phyloP scores from a whole-genome alignment of 2,888 invertebrate genomes.

The Drosophila acutilabella region DNA sequence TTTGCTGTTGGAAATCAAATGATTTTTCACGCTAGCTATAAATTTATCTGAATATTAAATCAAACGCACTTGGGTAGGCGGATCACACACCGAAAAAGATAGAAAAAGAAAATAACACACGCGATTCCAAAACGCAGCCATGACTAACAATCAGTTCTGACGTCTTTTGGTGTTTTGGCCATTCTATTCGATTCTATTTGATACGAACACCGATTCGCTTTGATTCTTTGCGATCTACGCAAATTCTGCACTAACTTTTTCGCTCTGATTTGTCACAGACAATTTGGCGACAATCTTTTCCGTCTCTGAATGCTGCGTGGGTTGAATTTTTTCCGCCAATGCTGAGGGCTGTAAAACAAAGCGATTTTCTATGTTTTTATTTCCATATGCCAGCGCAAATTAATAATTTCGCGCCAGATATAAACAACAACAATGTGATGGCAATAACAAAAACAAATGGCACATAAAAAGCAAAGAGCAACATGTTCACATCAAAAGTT shows the following conservation, averaged over 20 bases:
- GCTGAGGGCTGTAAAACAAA: constrained; percentile 53
- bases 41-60: constrained; percentile 44
- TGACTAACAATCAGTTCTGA: constrained; percentile 69
- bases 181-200: constrained; percentile 2
- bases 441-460: constrained; percentile 55
- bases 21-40: constrained; percentile 50
- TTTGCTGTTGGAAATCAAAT: constrained; percentile 63
- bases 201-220: neutral
- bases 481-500: constrained; percentile 71
- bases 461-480: constrained; percentile 63
- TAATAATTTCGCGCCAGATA: constrained; percentile 59
- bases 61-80: constrained; percentile 42
- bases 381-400: constrained; percentile 41
- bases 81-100: neutral
- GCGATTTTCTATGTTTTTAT: constrained; percentile 65
- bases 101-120: neutral
- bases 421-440: constrained; percentile 51
- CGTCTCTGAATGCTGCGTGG: constrained; percentile 20
- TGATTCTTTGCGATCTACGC: constrained; percentile 57
- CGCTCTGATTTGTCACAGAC: constrained; percentile 65
- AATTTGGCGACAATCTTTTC: constrained; percentile 65
- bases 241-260: constrained; percentile 59
- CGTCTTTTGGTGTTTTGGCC: constrained; percentile 56
- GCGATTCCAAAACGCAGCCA: constrained; percentile 46
- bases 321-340: constrained; percentile 17